Evolutionary conservation across 2,113 vertebrate species (phyloP).

Genomic region (Hypomesus transpacificus): DNA sequence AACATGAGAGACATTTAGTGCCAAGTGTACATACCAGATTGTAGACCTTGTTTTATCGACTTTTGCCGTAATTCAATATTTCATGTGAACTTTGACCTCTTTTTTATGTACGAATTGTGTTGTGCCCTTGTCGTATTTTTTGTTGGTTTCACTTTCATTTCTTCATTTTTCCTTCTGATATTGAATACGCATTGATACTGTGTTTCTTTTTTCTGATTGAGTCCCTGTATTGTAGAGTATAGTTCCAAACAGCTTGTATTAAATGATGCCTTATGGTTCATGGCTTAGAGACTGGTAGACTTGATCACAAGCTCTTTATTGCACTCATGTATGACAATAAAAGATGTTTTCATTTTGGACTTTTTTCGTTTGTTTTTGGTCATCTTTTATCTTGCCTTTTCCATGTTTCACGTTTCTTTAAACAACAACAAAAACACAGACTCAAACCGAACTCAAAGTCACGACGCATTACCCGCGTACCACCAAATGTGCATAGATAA

Average conservation of each 20-base stretch:
- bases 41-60: constrained; percentile 63
- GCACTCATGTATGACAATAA: constrained; percentile 80
- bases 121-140: constrained; percentile 50
- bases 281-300: constrained; percentile 73
- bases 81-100: constrained; percentile 53
- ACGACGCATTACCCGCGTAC: no score
- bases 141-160: constrained; percentile 51
- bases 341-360: constrained; percentile 75
- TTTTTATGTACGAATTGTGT: constrained; percentile 68
- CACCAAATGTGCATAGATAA: no score
- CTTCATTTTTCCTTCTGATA: constrained; percentile 49
- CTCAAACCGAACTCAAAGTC: background rate
- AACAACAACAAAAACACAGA: constrained; percentile 8
- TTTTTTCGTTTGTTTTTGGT: constrained; percentile 67
- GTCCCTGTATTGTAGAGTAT: constrained; percentile 71
- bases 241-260: constrained; percentile 73
- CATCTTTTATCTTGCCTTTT: constrained; percentile 56
- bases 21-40: constrained; percentile 70
- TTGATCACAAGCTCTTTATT: constrained; percentile 73
- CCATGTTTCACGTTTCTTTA: constrained; percentile 64
- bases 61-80: constrained; percentile 62
- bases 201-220: constrained; percentile 63
- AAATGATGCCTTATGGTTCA: constrained; percentile 74
- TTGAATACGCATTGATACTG: constrained; percentile 62
- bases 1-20: constrained; percentile 59